These are phyloP conservation scores for Drusus annulatus DNA, from an alignment of 1,140 invertebrate species.

Conservation along the genomic window DNA sequence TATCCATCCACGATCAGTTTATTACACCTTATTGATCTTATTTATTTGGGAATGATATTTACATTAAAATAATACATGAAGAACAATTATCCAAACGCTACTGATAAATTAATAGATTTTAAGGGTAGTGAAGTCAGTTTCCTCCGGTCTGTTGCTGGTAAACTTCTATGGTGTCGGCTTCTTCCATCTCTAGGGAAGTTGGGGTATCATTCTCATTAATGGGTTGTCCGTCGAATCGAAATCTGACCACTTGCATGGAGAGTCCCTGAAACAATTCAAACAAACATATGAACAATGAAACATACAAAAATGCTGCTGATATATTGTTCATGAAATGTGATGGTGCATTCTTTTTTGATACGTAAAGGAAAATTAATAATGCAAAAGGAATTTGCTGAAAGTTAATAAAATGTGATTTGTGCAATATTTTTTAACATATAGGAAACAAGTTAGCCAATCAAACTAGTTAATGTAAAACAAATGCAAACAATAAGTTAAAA, in stretches of 20 bases:
- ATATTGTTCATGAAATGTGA: too few species aligned
- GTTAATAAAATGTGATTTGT: too few species aligned
- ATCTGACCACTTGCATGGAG: conserved; percentile 90
- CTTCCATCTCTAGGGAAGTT: conserved; percentile 92
- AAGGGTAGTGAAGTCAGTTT: conserved; percentile 57
- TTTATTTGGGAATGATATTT: conserved; percentile 45
- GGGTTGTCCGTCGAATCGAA: conserved; percentile 95
- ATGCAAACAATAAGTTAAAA: too few species aligned
- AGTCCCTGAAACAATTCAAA: conserved; percentile 75
- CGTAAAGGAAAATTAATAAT: too few species aligned
- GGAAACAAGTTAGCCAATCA: too few species aligned
- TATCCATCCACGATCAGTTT: background rate
- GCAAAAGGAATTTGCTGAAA: too few species aligned
- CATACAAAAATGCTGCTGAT: too few species aligned
- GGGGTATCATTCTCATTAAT: conserved; percentile 95
- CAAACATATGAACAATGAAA: too few species aligned
- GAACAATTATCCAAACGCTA: conserved; percentile 52
- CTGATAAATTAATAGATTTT: conserved; percentile 55
- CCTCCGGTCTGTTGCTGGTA: conserved; percentile 95
- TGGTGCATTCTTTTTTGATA: too few species aligned
- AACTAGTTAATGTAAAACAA: too few species aligned
- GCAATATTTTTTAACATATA: too few species aligned
- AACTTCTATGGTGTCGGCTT: conserved; percentile 95
- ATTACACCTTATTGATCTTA: conserved; percentile 1
- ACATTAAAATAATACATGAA: conserved; percentile 47